These are phyloP conservation scores for Euphydryas editha DNA, from an alignment of 2,888 invertebrate species.

Conservation along the genomic window DNA sequence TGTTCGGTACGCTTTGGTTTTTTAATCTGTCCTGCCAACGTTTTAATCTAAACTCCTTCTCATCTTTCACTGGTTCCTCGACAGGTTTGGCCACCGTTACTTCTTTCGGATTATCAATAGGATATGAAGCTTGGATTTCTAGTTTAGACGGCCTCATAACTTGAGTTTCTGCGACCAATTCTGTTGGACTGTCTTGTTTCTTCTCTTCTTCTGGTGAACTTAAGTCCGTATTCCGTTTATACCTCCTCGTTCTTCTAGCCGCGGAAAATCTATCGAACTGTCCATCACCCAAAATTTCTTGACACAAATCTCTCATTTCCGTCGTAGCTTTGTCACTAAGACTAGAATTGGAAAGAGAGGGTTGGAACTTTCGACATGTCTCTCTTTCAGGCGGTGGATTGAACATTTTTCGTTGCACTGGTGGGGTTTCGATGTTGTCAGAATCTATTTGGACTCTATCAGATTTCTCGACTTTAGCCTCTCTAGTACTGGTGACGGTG, in stretches of 20 bases:
- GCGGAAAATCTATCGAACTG: slow-evolving; percentile 94
- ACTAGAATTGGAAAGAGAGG: slow-evolving; percentile 53
- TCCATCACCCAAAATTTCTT: slow-evolving; percentile 87
- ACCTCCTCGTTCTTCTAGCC: slow-evolving; percentile 91
- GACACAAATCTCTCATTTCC: slow-evolving; percentile 75
- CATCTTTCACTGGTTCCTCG: slow-evolving; percentile 68
- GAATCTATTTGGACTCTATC: slow-evolving; percentile 94
- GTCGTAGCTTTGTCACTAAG: slow-evolving; percentile 61
- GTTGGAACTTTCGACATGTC: slow-evolving; percentile 82
- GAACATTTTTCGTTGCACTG: slow-evolving; percentile 88
- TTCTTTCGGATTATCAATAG: slow-evolving; percentile 67
- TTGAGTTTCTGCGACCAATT: slow-evolving; percentile 82
- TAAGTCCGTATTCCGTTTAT: slow-evolving; percentile 86
- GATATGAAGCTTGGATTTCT: slow-evolving; percentile 80
- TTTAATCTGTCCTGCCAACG: slow-evolving; percentile 89
- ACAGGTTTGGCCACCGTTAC: slow-evolving; percentile 62
- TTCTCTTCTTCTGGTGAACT: slow-evolving; percentile 84
- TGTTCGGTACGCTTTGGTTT: slow-evolving; percentile 79
- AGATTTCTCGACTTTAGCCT: slow-evolving; percentile 53
- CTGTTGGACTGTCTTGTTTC: slow-evolving; percentile 69
- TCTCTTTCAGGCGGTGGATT: slow-evolving; percentile 85
- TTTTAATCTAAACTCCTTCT: slow-evolving; percentile 85
- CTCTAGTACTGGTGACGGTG: slow-evolving; percentile 61
- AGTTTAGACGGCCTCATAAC: slow-evolving; percentile 77
- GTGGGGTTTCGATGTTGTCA: slow-evolving; percentile 95